phyloP scores from a whole-genome alignment of 2,888 invertebrate species.

The Pyrgus malvae region DNA sequence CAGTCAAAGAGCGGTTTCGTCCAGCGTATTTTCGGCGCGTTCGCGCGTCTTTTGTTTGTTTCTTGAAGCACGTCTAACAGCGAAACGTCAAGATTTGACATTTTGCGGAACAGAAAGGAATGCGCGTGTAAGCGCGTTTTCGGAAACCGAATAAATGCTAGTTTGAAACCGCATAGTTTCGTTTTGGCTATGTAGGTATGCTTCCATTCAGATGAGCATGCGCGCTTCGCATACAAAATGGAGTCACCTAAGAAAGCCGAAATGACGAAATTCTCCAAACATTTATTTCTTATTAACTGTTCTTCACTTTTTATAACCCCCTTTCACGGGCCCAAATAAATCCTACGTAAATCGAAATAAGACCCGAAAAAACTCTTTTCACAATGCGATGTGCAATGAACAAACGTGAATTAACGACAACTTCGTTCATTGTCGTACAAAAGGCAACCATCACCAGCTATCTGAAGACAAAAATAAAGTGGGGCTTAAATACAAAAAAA shows the following conservation, averaged over 20 bases:
- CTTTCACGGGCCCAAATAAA: background rate
- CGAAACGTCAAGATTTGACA: too few species aligned
- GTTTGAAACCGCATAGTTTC: too few species aligned
- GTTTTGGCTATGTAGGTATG: too few species aligned
- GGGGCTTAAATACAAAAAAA: conserved; percentile 38
- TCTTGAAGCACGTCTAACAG: too few species aligned
- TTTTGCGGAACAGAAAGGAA: too few species aligned
- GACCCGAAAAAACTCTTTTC: conserved; percentile 2
- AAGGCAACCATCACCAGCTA: conserved; percentile 41
- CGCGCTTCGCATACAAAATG: background rate
- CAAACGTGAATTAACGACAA: conserved; percentile 46
- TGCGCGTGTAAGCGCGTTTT: too few species aligned
- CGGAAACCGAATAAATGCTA: too few species aligned
- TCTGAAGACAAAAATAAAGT: conserved; percentile 44
- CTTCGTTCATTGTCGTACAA: conserved; percentile 40
- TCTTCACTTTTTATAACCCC: background rate
- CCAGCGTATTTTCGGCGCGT: too few species aligned
- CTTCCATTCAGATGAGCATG: too few species aligned
- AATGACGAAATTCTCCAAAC: background rate
- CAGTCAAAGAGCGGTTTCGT: too few species aligned
- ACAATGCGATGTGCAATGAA: conserved; percentile 27
- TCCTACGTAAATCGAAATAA: conserved; percentile 4
- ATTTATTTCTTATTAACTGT: background rate
- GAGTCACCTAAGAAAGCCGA: too few species aligned
- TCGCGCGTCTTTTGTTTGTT: too few species aligned